phyloP scores from a whole-genome alignment of 2,113 vertebrate species.

The Emydura subglobosa region DNA sequence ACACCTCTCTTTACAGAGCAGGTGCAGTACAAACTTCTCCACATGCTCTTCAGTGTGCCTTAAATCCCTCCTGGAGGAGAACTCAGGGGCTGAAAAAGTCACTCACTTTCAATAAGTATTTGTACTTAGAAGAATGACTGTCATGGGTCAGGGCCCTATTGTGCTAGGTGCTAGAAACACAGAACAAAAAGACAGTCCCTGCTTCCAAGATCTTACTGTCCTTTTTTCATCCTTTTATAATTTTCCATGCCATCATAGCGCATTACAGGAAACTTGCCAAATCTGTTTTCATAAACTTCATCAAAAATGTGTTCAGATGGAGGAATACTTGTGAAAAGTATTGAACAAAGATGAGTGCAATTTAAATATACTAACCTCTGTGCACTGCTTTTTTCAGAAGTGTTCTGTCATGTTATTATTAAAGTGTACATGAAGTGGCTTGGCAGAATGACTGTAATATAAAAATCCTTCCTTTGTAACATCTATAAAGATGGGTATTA shows the following conservation, averaged over 20 bases:
- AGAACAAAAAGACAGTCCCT: not conserved
- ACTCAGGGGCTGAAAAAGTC: not conserved
- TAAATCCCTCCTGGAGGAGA: not conserved
- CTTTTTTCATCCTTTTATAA: too few species aligned
- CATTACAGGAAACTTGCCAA: not conserved
- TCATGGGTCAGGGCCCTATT: not conserved
- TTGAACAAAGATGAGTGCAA: not conserved
- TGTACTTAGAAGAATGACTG: not conserved
- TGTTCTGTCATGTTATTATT: not conserved
- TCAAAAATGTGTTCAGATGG: not conserved
- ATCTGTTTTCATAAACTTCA: not conserved
- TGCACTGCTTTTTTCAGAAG: not conserved
- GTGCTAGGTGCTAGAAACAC: not conserved
- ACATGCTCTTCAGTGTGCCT: not conserved
- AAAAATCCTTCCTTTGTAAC: not conserved
- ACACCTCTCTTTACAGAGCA: not conserved
- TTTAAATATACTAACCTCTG: not conserved
- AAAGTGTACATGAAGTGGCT: not conserved
- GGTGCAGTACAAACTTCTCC: not conserved
- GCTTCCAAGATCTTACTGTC: not conserved
- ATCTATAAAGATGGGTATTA: not conserved
- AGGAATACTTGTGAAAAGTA: not conserved
- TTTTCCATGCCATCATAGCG: not conserved
- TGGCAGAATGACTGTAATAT: fast-evolving
- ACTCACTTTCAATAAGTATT: not conserved